Evolutionary conservation across 2,888 invertebrate genomes (phyloP), one percentile per base, ranked within the genome.

Genomic region (Pyralis farinalis): DNA sequence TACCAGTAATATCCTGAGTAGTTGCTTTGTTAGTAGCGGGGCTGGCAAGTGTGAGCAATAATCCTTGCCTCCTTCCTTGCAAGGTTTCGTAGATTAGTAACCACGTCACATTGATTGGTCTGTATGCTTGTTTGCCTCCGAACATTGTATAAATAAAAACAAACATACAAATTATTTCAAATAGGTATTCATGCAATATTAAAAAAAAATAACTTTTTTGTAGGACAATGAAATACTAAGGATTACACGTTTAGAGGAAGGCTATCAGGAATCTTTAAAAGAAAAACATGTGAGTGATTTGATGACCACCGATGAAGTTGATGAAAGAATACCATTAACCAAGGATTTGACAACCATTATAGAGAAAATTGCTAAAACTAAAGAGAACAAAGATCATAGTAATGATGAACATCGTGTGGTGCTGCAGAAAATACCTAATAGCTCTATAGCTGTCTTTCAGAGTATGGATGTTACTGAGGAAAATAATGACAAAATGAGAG

Each of bases 391-490:
- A 27, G 49, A 63, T 20, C 49, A 43, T 25, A 55, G 49, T 9
- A 16, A 40, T 48, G 69, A 74, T 11, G 63, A 71, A 6, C 61
- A 64, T 41, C 68, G 76, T 47, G 56, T 89, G 12, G 62, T 75
- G 20, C 66, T 92, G 29, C 90, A 93, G 57, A 74, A 81, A 42
- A 92, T 94, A 46, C 90, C 92, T 6, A 90, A 90, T 27, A 92
- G 90, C 53, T 76, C 86, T 33, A 88, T 87, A 27, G 94, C 93
- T 16, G 91, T 93, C 0, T 94, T 92, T 69, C 94, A 94, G 76
- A 93, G 92, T 43, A 60, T 92, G 43, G 60, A 75, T 27, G 44
- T 52, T 50, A 41, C 58, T 41, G 62, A 64, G 51, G 66, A 75
- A 43, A 70, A 57, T 53, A 71, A 76, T 32, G 78, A 85, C 51